Evolutionary conservation across 2,113 vertebrate species (phyloP), one percentile per base, ranked within the genome.

Genomic region (Pampusana beccarii): DNA sequence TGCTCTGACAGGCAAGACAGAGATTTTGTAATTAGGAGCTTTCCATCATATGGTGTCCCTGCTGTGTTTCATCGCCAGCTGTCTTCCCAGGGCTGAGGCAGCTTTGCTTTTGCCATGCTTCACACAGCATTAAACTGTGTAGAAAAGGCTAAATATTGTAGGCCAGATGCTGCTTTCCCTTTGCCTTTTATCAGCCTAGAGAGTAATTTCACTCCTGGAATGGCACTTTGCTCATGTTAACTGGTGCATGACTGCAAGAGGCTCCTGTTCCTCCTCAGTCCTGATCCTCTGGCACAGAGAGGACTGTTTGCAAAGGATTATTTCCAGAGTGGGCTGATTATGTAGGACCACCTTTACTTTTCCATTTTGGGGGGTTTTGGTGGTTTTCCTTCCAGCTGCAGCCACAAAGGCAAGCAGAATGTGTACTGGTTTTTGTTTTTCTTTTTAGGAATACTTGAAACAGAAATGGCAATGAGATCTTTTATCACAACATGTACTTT

Each of bases 81-180:
- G 96, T 79, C 95, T 92, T 97, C 88, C 73, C 0, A 5, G 86
- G 92, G 90, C 95, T 94, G 72, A 75, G 90, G 80, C 95, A 93
- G 77, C 86, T 94, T 92, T 93, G 90, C 86, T 94, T 96, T 88
- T 86, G 61, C 88, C 92, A 94, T 93, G 97, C 95, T 97, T 96
- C 94, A 95, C 90, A 74, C 96, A 96, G 93, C 93, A 96, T 94
- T 88, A 95, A 96, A 97, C 94, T 96, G 57, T 81, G 75, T 90
- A 92, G 96, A 80, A 88, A 97, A 97, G 95, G 96, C 92, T 89
- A 92, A 92, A 95, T 85, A 89, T 88, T 96, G 94, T 60, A 93
- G 77, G 72, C 82, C 88, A 91, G 92, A 95, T 97, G 86, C 96
- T 96, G 95, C 95, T 97, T 98, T 93, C 58, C 92, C 75, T 79